Evolutionary conservation across 1,140 invertebrate genomes (phyloP).

Genomic region (Tetranychus cinnabarinus): DNA sequence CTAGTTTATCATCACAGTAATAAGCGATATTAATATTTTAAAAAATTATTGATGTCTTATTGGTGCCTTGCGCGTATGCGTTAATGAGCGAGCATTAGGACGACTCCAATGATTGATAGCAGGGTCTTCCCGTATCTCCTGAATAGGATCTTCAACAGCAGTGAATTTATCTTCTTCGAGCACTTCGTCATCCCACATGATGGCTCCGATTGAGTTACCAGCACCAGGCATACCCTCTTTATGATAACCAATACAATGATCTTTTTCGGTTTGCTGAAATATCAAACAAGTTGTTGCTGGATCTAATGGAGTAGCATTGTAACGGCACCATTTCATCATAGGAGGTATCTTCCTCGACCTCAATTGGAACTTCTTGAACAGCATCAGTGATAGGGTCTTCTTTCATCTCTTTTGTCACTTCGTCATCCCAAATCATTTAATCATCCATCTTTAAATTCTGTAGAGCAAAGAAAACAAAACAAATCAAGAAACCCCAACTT

Average conservation of each 20-base stretch:
- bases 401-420: neutral
- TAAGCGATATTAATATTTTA: slow-evolving; percentile 35
- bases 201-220: slow-evolving; percentile 45
- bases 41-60: no score
- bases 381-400: neutral
- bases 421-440: neutral
- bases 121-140: no score
- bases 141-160: no score
- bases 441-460: neutral
- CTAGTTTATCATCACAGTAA: slow-evolving; percentile 38
- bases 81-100: no score
- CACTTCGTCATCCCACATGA: slow-evolving; percentile 29
- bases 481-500: no score
- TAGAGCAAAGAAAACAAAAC: no score
- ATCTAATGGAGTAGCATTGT: slow-evolving; percentile 37
- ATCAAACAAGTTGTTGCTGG: slow-evolving; percentile 37
- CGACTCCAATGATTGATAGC: no score
- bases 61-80: no score
- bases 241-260: slow-evolving; percentile 51
- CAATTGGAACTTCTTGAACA: neutral
- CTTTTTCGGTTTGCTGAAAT: slow-evolving; percentile 79
- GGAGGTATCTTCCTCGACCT: neutral
- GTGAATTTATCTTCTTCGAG: no score
- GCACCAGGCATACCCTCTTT: slow-evolving; percentile 54
- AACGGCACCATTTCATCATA: slow-evolving; percentile 31